Conservation (phyloP, 2,797 vertebrate species). For the Zalophus californianus region DNA sequence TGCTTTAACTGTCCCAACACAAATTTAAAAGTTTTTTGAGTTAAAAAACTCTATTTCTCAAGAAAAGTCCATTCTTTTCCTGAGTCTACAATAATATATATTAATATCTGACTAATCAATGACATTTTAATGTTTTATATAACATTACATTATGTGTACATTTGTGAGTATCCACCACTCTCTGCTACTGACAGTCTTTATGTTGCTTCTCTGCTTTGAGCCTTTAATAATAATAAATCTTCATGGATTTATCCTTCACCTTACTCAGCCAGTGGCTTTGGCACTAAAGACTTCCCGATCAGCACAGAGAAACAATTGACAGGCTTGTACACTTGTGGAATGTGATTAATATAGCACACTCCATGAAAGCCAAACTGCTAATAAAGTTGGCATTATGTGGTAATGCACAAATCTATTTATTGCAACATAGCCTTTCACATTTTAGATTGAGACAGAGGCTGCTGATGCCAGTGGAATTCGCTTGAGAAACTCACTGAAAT, state of each 20-base stretch:
- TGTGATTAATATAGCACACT: not conserved
- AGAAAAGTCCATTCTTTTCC: not conserved
- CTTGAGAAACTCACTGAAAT: conserved; percentile 43
- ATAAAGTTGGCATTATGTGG: conserved; percentile 50
- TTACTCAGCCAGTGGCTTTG: not conserved
- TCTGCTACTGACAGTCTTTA: not conserved
- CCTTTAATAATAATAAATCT: not conserved
- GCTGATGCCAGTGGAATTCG: not conserved
- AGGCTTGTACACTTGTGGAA: not conserved
- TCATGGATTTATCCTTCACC: not conserved
- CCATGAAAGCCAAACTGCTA: conserved; percentile 29
- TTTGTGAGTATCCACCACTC: not conserved
- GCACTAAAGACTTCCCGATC: not conserved
- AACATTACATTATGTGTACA: not conserved
- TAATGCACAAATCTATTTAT: conserved; percentile 4
- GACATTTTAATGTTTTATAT: not conserved
- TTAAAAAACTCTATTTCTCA: not conserved
- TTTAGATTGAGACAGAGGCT: conserved; percentile 23
- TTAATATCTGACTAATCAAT: not conserved
- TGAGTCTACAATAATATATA: not conserved
- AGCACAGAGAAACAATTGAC: not conserved
- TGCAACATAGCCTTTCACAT: not conserved
- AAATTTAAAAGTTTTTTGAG: not conserved
- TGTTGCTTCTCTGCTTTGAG: not conserved
- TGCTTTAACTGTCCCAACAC: not conserved